phyloP scores from a whole-genome alignment of 1,140 invertebrate species.

The Brevipalpus yothersi region DNA sequence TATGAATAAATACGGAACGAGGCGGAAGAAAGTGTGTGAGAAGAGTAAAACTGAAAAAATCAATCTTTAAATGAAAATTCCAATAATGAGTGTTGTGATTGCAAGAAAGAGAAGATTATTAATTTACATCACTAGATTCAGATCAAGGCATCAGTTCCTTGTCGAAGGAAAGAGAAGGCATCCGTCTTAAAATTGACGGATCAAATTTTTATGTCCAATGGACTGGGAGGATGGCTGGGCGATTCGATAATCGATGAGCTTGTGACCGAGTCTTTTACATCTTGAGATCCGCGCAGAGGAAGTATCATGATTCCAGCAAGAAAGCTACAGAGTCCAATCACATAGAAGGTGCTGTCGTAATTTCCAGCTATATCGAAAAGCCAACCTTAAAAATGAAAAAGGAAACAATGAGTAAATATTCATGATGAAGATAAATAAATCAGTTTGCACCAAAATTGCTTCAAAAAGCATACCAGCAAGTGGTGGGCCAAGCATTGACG shows the following conservation, averaged over 20 bases:
- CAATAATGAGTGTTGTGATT: too few species aligned
- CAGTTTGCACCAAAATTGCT: too few species aligned
- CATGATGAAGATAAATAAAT: too few species aligned
- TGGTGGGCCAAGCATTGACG: slow-evolving; percentile 61
- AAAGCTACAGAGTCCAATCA: slow-evolving; percentile 56
- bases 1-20: too few species aligned
- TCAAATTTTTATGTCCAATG: not conserved
- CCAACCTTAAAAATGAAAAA: slow-evolving; percentile 35
- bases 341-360: slow-evolving; percentile 60
- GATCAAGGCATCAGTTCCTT: not conserved
- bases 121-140: not conserved
- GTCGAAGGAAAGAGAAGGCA: not conserved
- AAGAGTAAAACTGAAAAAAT: too few species aligned
- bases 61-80: too few species aligned
- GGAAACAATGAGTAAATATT: too few species aligned
- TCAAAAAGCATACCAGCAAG: slow-evolving; percentile 31
- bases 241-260: not conserved
- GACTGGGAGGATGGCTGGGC: not conserved
- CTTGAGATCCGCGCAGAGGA: slow-evolving; percentile 7
- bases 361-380: slow-evolving; percentile 46
- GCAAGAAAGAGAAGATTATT: too few species aligned
- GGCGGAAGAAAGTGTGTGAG: too few species aligned
- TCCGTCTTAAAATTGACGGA: not conserved
- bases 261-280: not conserved
- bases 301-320: slow-evolving; percentile 53